Conservation (phyloP, 2,113 vertebrate genomes). For the Peucedramus taeniatus region DNA sequence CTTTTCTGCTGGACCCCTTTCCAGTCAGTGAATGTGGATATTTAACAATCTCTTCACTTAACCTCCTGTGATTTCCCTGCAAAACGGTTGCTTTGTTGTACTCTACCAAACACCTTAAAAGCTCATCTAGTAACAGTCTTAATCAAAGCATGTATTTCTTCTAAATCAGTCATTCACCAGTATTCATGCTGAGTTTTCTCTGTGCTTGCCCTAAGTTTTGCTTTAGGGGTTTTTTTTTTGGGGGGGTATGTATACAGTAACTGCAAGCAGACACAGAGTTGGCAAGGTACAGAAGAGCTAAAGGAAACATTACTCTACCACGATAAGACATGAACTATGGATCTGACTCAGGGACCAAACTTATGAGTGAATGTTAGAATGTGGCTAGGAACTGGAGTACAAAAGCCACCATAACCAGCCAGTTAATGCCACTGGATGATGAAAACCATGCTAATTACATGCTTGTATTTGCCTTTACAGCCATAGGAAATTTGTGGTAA, state of each 20-base stretch:
- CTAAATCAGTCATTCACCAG: background rate
- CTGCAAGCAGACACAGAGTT: background rate
- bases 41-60: background rate
- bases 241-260: background rate
- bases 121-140: background rate
- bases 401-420: slow-evolving; percentile 11
- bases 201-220: background rate
- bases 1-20: background rate
- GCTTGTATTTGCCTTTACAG: slow-evolving; percentile 33
- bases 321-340: background rate
- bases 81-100: background rate
- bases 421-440: slow-evolving; percentile 30
- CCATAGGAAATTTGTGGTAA: slow-evolving; percentile 55
- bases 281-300: background rate
- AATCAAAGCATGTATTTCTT: background rate
- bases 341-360: slow-evolving; percentile 31
- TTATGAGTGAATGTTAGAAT: background rate
- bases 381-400: background rate
- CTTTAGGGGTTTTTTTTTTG: background rate
- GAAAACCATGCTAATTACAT: slow-evolving; percentile 46
- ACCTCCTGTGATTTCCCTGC: background rate
- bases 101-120: background rate
- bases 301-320: background rate
- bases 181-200: background rate
- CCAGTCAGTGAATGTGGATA: background rate